A percentile compares a stretch with the other conserved stretches of the same genome.
phyloP scores from a whole-genome alignment of 2,888 invertebrate species.

The Xestia c-nigrum region DNA sequence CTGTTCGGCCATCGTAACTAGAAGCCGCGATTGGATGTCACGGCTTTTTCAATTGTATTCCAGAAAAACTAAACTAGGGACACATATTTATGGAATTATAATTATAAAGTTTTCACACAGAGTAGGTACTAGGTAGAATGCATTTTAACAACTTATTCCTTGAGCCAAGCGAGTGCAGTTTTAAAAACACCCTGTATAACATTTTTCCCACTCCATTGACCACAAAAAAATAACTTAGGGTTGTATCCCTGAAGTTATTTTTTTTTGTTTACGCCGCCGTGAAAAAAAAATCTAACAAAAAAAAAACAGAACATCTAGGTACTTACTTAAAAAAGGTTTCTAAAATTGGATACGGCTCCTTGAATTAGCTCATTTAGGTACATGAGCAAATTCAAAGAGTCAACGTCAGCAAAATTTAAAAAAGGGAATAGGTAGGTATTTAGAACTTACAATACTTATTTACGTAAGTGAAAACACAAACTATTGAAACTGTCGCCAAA shows the following conservation, averaged over 20 bases:
- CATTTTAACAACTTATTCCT: neutral
- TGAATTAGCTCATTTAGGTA: neutral
- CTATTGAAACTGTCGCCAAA: slow-evolving; percentile 28
- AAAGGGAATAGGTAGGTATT: neutral
- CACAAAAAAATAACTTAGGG: no score
- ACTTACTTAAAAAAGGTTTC: neutral
- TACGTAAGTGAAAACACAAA: neutral
- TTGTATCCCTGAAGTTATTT: neutral
- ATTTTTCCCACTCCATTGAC: neutral
- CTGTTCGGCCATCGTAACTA: slow-evolving; percentile 17
- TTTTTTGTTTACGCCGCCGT: neutral
- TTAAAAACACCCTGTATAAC: neutral
- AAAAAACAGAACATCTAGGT: neutral
- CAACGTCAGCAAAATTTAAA: neutral
- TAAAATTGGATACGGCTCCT: neutral
- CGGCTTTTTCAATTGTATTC: slow-evolving; percentile 40
- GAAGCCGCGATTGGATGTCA: slow-evolving; percentile 26
- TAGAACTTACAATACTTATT: neutral
- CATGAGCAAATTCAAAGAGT: no score
- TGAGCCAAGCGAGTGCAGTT: neutral
- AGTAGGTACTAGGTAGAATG: neutral
- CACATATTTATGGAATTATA: neutral
- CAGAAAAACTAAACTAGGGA: slow-evolving; percentile 1
- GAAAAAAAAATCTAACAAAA: neutral
- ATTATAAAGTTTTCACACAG: neutral